phyloP scores from a whole-genome alignment of 1,140 invertebrate species.

The Trissolcus basalis region DNA sequence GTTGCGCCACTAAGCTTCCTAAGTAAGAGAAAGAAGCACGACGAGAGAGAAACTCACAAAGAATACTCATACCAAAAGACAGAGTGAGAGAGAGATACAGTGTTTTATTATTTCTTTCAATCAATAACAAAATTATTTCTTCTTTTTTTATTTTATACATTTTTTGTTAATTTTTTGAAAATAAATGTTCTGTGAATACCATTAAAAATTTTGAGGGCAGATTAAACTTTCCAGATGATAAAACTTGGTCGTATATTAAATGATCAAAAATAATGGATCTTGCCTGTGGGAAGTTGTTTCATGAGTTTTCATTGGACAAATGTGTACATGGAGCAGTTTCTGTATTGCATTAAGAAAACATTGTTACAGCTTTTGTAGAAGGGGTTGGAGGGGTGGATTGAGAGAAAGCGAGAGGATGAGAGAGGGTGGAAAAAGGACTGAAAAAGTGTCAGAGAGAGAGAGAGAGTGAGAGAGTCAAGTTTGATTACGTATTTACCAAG shows the following conservation, averaged over 20 bases:
- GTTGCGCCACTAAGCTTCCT: constrained; percentile 65
- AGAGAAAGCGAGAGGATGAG: neutral
- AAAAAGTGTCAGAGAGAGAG: constrained; percentile 26
- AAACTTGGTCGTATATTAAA: no score
- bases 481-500: constrained; percentile 76
- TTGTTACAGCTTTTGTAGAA: constrained; percentile 32
- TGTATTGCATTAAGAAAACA: constrained; percentile 46
- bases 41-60: constrained; percentile 9
- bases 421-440: no score
- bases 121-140: no score
- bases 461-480: constrained; percentile 71
- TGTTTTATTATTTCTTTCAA: no score
- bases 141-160: no score
- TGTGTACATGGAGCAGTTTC: constrained; percentile 37
- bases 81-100: no score
- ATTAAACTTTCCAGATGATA: no score
- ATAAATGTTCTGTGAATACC: no score
- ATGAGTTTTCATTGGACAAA: constrained; percentile 49
- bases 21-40: constrained; percentile 1
- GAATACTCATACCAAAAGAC: no score
- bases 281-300: constrained; percentile 20
- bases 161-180: no score
- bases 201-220: no score
- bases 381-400: constrained; percentile 20
- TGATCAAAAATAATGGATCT: no score